A percentile compares a stretch with the other conserved stretches of the same genome.
phyloP scores from a whole-genome alignment of 2,888 invertebrate genomes.

The Lucinisca nassula region DNA sequence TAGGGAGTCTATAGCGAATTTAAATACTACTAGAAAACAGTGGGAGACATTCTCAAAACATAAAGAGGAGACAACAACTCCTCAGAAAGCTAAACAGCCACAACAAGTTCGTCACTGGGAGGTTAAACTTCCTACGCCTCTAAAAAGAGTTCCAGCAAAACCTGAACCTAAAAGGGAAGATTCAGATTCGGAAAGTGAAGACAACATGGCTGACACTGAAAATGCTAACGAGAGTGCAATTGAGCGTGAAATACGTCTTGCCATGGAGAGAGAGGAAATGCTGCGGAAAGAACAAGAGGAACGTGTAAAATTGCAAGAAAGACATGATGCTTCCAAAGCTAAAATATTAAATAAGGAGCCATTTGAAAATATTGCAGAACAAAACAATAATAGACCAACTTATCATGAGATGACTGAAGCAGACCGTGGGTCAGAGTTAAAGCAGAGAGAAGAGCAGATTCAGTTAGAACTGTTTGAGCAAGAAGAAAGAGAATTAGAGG shows the following conservation, averaged over 20 bases:
- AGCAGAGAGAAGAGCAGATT: slow-evolving; percentile 73
- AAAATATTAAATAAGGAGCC: slow-evolving; percentile 53
- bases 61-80: slow-evolving; percentile 26
- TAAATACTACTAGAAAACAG: slow-evolving; percentile 79
- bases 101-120: slow-evolving; percentile 78
- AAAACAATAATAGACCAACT: slow-evolving; percentile 74
- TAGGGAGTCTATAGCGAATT: slow-evolving; percentile 82
- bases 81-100: slow-evolving; percentile 32
- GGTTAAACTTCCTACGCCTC: slow-evolving; percentile 74
- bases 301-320: slow-evolving; percentile 66
- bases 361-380: slow-evolving; percentile 65
- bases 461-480: slow-evolving; percentile 76
- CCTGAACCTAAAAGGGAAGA: slow-evolving; percentile 38
- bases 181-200: slow-evolving; percentile 55
- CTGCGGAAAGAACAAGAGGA: slow-evolving; percentile 80
- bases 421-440: slow-evolving; percentile 81
- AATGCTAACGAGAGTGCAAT: slow-evolving; percentile 83
- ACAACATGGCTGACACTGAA: slow-evolving; percentile 69
- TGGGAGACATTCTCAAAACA: slow-evolving; percentile 75
- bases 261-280: slow-evolving; percentile 83
- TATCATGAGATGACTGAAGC: slow-evolving; percentile 85
- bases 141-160: slow-evolving; percentile 61
- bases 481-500: slow-evolving; percentile 73
- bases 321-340: slow-evolving; percentile 59
- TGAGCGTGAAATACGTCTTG: slow-evolving; percentile 85